A percentile compares a stretch with the other conserved stretches of the same genome.
These are phyloP conservation scores for Platorchestia sp. DNA, from an alignment of 1,140 invertebrate genomes.

Conservation along the genomic window DNA sequence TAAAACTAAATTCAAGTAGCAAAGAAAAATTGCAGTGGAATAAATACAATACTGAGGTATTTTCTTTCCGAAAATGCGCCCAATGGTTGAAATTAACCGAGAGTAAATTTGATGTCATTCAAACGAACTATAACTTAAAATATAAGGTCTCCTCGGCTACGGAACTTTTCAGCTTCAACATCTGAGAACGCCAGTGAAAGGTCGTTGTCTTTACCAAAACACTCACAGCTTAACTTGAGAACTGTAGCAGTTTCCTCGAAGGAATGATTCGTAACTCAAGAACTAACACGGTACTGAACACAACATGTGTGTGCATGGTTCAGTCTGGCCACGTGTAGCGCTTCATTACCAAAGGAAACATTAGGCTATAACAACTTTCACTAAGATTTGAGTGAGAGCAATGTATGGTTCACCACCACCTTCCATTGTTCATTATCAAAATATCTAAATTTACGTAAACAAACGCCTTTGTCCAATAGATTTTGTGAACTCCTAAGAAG, in stretches of 20 bases:
- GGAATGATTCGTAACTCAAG: background rate
- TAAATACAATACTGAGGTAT: no score
- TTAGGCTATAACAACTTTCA: background rate
- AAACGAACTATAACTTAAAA: no score
- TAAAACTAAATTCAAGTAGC: no score
- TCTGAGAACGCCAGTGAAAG: no score
- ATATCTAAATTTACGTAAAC: background rate
- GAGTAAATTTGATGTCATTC: no score
- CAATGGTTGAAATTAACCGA: no score
- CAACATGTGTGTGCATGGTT: background rate
- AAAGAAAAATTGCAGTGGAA: no score
- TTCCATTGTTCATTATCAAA: background rate
- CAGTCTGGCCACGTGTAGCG: background rate
- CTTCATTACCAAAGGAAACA: background rate
- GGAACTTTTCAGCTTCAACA: background rate
- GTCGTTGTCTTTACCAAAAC: background rate
- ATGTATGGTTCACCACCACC: background rate
- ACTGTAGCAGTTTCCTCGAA: background rate
- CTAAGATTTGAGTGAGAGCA: background rate
- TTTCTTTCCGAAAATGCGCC: no score
- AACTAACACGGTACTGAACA: background rate
- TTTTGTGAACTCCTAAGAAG: background rate
- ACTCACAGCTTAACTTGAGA: background rate
- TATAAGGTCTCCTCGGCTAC: no score
- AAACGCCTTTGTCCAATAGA: background rate